Conservation (phyloP, 2,888 invertebrate genomes). For the Schizotus pectinicornis region DNA sequence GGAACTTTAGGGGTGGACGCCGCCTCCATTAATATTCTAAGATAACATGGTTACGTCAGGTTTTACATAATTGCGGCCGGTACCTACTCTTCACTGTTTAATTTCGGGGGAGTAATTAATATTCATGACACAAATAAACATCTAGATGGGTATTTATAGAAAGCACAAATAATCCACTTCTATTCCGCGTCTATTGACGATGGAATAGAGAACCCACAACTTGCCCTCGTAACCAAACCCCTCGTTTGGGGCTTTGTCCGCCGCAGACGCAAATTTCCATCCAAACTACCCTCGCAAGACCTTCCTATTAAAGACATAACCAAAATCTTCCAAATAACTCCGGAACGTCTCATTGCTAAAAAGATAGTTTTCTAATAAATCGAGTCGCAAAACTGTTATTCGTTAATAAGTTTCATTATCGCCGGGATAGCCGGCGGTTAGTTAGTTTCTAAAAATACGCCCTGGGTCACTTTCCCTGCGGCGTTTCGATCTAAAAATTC, state of each 20-base stretch:
- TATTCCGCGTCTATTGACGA: not conserved
- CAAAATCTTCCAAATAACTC: not conserved
- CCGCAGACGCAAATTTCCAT: too few relatives aligned
- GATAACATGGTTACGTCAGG: constrained; percentile 33
- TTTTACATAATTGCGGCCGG: constrained; percentile 32
- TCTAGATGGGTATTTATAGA: constrained; percentile 31
- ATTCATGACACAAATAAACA: constrained; percentile 34
- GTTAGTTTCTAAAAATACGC: too few relatives aligned
- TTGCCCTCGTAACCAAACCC: not conserved
- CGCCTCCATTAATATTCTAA: constrained; percentile 31
- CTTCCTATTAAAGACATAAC: not conserved
- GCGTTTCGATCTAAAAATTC: too few relatives aligned
- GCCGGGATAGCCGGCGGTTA: too few relatives aligned
- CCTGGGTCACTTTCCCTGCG: too few relatives aligned
- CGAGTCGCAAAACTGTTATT: too few relatives aligned
- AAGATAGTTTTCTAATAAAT: too few relatives aligned
- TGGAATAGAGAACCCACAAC: not conserved
- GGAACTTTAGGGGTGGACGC: constrained; percentile 28
- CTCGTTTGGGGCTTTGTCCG: too few relatives aligned
- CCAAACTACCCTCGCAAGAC: not conserved
- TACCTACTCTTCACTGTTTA: constrained; percentile 21
- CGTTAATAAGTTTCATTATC: too few relatives aligned
- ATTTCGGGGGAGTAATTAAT: constrained; percentile 30
- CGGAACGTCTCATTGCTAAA: too few relatives aligned
- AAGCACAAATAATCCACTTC: constrained; percentile 9